Base-by-base conservation (phyloP, 2,113 vertebrate genomes). In the Dipodomys merriami region DNA sequence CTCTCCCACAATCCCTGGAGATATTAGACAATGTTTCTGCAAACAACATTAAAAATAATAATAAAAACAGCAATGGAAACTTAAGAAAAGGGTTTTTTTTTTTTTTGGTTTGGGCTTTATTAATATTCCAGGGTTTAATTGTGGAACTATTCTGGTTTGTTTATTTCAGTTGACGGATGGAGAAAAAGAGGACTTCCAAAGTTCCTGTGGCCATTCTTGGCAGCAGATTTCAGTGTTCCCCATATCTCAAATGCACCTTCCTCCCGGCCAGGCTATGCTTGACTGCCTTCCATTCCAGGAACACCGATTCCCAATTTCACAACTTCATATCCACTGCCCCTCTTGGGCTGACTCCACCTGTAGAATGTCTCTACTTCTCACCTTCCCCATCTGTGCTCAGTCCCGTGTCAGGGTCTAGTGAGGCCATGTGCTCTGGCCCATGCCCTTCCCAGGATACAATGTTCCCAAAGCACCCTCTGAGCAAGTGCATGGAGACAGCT, bases 221-320 rank as follows among this genome's bases (percentile, higher is more conserved):
- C 74, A 39, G 39, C 39, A 0, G 19, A 35, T 73, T 69, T 73
- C n/a, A 0, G 20, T 13, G 7, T 12, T 8, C 16, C n/a, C 3
- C 19, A 0, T 1, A 0, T 44, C 7, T 69, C 53, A 13, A 57
- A 15, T 57, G 53, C 2, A 1, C 6, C 33, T 46, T 62, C 44
- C 13, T 27, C 5, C 23, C 62, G 44, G 73, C 4, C 23, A 1
- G 0, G 10, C 19, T 4, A 1, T 6, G 33, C 22, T 15, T 7
- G n/a, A n/a, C 12, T 7, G 27, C 29, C 29, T 53, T 67, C 46
- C 57, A 16, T 60, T n/a, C 23, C 6, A 7, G 30, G 5, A 22
- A 25, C 18, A 8, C 57, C 49, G 76, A 44, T 20, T 20, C 39
- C 27, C 77, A 12, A 12, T 25, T 12, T n/a, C 22, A 53, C 46